Evolutionary conservation across 2,113 vertebrate species (phyloP).

Genomic region (Peromyscus maniculatus): DNA sequence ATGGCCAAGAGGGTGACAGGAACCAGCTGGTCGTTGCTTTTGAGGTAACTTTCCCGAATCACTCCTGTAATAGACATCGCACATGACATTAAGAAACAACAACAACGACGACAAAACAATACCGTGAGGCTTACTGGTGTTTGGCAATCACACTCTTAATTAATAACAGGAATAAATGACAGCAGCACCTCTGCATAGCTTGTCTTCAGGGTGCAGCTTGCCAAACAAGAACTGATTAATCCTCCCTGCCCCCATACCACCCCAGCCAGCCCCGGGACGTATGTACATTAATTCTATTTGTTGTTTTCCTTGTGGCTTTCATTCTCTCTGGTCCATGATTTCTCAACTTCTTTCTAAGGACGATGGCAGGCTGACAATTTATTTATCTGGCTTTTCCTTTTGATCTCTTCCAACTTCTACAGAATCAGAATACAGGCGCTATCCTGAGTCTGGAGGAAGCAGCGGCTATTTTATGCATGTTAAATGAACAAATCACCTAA

Average conservation of each 20-base stretch:
- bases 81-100: slow-evolving; percentile 72
- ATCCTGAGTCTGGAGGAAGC: slow-evolving; percentile 18
- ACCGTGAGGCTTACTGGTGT: not conserved
- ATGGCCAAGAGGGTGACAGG: slow-evolving; percentile 97
- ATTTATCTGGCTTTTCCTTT: not conserved
- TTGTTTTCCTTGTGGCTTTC: slow-evolving; percentile 6
- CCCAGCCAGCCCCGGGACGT: not conserved
- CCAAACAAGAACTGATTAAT: slow-evolving; percentile 59
- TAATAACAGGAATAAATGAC: slow-evolving; percentile 69
- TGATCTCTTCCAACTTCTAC: not conserved
- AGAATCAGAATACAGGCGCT: not conserved
- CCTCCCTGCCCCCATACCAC: not conserved
- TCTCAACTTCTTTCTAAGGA: not conserved
- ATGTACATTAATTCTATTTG: slow-evolving; percentile 16
- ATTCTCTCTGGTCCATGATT: not conserved
- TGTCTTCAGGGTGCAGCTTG: slow-evolving; percentile 47
- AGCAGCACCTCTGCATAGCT: slow-evolving; percentile 50
- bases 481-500: slow-evolving; percentile 60
- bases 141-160: slow-evolving; percentile 73
- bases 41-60: slow-evolving; percentile 98
- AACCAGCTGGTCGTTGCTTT: slow-evolving; percentile 97
- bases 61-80: slow-evolving; percentile 93
- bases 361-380: not conserved
- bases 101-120: not conserved
- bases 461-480: not conserved